A percentile compares a stretch with the other conserved stretches of the same genome.
phyloP scores from a whole-genome alignment of 1,140 invertebrate genomes.

The Cydia splendana region DNA sequence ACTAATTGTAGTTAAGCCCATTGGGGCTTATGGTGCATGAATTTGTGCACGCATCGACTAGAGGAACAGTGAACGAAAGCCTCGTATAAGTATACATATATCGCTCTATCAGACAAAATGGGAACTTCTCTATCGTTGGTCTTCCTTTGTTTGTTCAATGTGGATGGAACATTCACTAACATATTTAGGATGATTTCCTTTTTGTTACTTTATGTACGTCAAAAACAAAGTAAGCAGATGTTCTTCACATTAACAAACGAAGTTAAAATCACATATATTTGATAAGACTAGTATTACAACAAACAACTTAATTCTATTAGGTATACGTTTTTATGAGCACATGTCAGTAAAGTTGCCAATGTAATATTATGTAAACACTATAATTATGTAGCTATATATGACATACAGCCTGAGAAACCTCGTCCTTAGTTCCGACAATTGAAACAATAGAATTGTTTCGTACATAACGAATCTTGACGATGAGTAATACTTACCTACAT shows the following conservation, averaged over 20 bases:
- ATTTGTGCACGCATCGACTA: not conserved
- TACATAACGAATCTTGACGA: not conserved
- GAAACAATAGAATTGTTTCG: slow-evolving; percentile 11
- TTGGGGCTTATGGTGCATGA: too few species aligned
- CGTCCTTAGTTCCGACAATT: not conserved
- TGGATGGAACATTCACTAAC: not conserved
- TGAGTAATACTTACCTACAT: not conserved
- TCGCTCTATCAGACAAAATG: not conserved
- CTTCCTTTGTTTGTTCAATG: not conserved
- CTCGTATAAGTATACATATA: too few species aligned
- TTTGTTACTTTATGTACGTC: too few species aligned
- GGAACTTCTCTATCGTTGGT: not conserved
- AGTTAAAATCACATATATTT: too few species aligned
- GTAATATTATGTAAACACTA: not conserved
- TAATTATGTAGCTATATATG: not conserved
- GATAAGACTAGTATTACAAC: too few species aligned
- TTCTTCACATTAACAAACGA: too few species aligned
- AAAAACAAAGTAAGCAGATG: too few species aligned
- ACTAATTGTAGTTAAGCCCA: too few species aligned
- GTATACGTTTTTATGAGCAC: not conserved
- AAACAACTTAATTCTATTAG: too few species aligned
- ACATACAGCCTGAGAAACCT: not conserved
- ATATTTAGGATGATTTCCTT: not conserved
- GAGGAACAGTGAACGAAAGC: not conserved
- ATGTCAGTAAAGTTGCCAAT: not conserved